Evolutionary conservation across 2,797 vertebrate species (phyloP).

Genomic region (Discoglossus pictus): DNA sequence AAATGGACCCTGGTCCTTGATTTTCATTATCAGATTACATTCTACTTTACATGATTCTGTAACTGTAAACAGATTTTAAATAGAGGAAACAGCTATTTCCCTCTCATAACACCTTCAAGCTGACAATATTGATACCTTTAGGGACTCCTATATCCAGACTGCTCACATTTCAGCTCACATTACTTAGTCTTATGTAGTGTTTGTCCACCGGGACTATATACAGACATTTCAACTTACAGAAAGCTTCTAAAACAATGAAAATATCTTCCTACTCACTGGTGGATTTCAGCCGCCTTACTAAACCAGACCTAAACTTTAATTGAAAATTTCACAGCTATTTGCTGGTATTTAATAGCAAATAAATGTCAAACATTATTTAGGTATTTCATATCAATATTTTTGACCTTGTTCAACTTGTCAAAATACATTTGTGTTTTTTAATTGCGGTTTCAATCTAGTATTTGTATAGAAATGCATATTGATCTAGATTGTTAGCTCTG

Average conservation of each 20-base stretch:
- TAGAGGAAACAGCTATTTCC: slow-evolving; percentile 50
- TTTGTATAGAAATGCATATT: no score
- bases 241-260: slow-evolving; percentile 40
- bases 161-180: slow-evolving; percentile 48
- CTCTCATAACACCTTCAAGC: slow-evolving; percentile 49
- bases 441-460: no score
- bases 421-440: no score
- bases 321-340: no score
- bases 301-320: no score
- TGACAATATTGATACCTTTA: slow-evolving; percentile 52
- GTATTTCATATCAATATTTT: no score
- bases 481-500: no score
- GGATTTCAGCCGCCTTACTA: slow-evolving; percentile 9
- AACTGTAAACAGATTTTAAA: slow-evolving; percentile 51
- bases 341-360: no score
- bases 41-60: slow-evolving; percentile 48
- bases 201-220: slow-evolving; percentile 38
- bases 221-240: slow-evolving; percentile 48
- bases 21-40: slow-evolving; percentile 48
- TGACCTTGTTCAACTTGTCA: no score
- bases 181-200: slow-evolving; percentile 43
- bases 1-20: slow-evolving; percentile 11
- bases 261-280: slow-evolving; percentile 24
- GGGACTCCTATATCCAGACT: slow-evolving; percentile 44
- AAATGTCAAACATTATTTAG: no score